These are phyloP conservation scores for Mugil cephalus DNA, from an alignment of 2,113 vertebrate species.

Conservation along the genomic window DNA sequence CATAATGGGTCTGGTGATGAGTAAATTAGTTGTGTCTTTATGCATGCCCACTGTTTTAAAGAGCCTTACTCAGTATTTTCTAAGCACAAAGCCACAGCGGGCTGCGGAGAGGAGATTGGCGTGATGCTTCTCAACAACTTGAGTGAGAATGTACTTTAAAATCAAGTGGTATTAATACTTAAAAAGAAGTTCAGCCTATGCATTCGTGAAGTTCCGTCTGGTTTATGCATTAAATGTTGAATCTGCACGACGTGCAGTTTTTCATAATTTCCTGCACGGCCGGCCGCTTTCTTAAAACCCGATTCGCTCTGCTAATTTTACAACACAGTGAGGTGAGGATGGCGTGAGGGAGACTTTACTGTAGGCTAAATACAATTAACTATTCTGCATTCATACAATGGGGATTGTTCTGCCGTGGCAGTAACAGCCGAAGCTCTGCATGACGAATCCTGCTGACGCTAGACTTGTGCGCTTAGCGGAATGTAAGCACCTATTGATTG, in stretches of 20 bases:
- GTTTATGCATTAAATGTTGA: conserved; percentile 13
- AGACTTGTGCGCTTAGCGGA: conserved; percentile 35
- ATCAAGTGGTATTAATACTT: background rate
- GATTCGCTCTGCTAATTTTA: conserved; percentile 29
- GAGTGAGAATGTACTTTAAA: conserved; percentile 17
- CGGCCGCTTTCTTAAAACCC: background rate
- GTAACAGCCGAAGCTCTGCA: conserved; percentile 49
- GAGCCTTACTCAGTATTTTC: conserved; percentile 8
- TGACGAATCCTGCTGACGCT: conserved; percentile 65
- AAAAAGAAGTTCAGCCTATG: background rate
- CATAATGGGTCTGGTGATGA: conserved; percentile 2
- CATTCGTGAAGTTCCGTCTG: background rate
- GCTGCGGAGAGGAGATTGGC: conserved; percentile 30
- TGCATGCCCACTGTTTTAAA: conserved; percentile 11
- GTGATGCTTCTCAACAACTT: conserved; percentile 43
- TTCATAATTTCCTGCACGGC: conserved; percentile 19
- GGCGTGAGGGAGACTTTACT: conserved; percentile 40
- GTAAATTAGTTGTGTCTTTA: conserved; percentile 3
- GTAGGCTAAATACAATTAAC: conserved; percentile 41
- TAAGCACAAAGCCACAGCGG: conserved; percentile 9
- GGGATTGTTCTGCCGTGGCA: conserved; percentile 55
- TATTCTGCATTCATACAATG: conserved; percentile 50
- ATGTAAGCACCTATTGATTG: conserved; percentile 58
- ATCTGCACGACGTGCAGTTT: conserved; percentile 14
- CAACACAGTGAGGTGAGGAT: conserved; percentile 36